Conservation (phyloP, 2,797 vertebrate genomes). For the Anas capensis region DNA sequence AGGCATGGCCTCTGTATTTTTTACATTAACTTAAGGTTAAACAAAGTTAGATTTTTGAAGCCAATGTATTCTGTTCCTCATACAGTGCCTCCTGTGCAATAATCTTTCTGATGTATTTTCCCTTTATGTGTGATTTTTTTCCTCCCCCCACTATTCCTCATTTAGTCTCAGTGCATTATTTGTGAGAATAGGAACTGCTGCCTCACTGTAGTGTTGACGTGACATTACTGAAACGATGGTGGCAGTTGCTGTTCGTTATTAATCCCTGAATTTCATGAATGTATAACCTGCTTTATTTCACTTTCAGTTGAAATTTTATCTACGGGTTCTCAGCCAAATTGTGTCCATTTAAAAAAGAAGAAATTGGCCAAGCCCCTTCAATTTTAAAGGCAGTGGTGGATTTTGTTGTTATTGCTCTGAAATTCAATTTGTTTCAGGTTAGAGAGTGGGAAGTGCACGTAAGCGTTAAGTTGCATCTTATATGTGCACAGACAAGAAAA, state of each 20-base stretch:
- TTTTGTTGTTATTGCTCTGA: not conserved
- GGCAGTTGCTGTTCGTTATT: slow-evolving; percentile 25
- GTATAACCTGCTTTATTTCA: slow-evolving; percentile 65
- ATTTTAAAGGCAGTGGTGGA: not conserved
- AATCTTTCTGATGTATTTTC: slow-evolving; percentile 68
- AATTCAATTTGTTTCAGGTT: slow-evolving; percentile 5
- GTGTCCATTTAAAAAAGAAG: not conserved
- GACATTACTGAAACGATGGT: not conserved
- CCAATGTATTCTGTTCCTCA: slow-evolving; percentile 73
- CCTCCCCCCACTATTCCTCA: not conserved
- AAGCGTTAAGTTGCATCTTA: not conserved
- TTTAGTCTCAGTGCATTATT: slow-evolving; percentile 51
- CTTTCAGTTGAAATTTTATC: slow-evolving; percentile 50
- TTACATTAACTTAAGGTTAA: slow-evolving; percentile 65
- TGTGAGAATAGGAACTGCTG: slow-evolving; percentile 51
- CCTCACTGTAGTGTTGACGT: not conserved
- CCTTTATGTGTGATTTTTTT: slow-evolving; percentile 23
- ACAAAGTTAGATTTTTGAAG: slow-evolving; percentile 63
- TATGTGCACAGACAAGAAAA: not conserved
- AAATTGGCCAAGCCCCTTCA: not conserved
- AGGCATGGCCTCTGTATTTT: slow-evolving; percentile 60
- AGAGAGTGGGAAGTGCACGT: not conserved
- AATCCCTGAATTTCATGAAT: slow-evolving; percentile 59
- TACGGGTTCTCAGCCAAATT: slow-evolving; percentile 43
- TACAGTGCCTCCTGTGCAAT: slow-evolving; percentile 78